Evolutionary conservation across 2,797 vertebrate species (phyloP).

Genomic region (Pangasius krempfi): DNA sequence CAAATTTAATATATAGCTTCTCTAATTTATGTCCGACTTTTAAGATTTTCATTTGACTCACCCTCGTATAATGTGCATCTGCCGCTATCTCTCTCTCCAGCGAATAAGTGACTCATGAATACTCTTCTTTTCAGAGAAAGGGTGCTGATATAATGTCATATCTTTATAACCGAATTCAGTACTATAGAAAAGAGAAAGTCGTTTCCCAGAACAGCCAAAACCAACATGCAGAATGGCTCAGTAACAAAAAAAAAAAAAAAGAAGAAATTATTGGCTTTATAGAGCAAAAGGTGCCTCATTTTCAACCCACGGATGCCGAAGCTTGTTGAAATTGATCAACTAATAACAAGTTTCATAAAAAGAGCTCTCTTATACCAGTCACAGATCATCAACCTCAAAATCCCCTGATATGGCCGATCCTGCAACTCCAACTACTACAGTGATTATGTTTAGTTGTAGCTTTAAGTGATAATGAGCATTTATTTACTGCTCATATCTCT

Average conservation of each 20-base stretch:
- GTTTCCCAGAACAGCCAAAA: background rate
- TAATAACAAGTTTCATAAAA: background rate
- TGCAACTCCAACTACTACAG: background rate
- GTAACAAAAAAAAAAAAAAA: background rate
- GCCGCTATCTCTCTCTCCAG: background rate
- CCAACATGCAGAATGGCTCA: background rate
- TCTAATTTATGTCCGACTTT: background rate
- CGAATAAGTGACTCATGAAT: background rate
- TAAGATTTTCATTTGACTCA: background rate
- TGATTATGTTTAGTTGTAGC: background rate
- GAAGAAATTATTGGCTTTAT: background rate
- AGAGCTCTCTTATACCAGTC: background rate
- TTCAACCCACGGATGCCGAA: background rate
- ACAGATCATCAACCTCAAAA: background rate
- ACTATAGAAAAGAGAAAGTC: background rate
- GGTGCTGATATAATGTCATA: background rate
- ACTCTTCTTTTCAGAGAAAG: background rate
- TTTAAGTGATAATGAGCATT: too few relatives aligned
- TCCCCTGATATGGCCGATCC: background rate
- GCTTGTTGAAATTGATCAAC: background rate
- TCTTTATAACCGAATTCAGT: background rate
- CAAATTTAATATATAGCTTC: background rate
- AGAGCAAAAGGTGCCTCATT: background rate
- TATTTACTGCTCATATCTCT: background rate
- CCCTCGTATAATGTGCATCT: background rate